A percentile compares a stretch with the other conserved stretches of the same genome.
These are phyloP conservation scores for Trimorus sp. DNA, from an alignment of 2,888 invertebrate species.

Conservation along the genomic window DNA sequence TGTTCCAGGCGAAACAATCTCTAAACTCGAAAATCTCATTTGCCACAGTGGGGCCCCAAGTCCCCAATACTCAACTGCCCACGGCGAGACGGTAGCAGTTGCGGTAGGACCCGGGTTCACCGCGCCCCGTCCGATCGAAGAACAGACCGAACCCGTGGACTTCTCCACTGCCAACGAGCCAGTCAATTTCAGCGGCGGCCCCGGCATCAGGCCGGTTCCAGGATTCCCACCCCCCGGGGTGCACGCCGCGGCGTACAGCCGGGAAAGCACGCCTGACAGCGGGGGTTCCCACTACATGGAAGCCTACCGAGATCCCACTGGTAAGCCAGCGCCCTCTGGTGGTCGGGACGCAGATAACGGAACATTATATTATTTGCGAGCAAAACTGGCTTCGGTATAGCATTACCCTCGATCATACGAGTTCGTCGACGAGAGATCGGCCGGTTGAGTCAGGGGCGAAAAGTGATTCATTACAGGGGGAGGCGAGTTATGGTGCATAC, in stretches of 20 bases:
- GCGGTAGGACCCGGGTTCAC: conserved; percentile 83
- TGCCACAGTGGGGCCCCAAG: conserved; percentile 83
- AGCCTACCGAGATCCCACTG: conserved; percentile 92
- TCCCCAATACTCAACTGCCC: conserved; percentile 84
- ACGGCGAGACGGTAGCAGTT: conserved; percentile 82
- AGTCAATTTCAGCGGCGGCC: conserved; percentile 84
- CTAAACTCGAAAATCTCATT: not conserved
- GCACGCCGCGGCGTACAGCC: conserved; percentile 85
- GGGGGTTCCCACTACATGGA: conserved; percentile 95
- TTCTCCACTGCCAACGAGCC: conserved; percentile 87
- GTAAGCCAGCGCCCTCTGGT: conserved; percentile 82
- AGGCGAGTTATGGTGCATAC: no score
- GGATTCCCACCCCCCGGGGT: conserved; percentile 86
- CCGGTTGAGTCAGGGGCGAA: no score
- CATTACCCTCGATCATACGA: conserved; percentile 46
- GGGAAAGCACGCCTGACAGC: conserved; percentile 94
- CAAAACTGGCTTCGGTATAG: conserved; percentile 55
- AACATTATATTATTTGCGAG: conserved; percentile 37
- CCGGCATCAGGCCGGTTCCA: conserved; percentile 83
- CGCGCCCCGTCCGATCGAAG: conserved; percentile 84
- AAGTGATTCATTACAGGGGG: no score
- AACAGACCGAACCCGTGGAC: conserved; percentile 88
- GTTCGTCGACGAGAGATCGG: conserved; percentile 16
- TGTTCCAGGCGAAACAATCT: no score
- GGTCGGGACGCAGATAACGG: conserved; percentile 30